Evolutionary conservation across 2,797 vertebrate genomes (phyloP), one percentile per base, ranked within the genome.

Genomic region (Lophotriccus pileatus): DNA sequence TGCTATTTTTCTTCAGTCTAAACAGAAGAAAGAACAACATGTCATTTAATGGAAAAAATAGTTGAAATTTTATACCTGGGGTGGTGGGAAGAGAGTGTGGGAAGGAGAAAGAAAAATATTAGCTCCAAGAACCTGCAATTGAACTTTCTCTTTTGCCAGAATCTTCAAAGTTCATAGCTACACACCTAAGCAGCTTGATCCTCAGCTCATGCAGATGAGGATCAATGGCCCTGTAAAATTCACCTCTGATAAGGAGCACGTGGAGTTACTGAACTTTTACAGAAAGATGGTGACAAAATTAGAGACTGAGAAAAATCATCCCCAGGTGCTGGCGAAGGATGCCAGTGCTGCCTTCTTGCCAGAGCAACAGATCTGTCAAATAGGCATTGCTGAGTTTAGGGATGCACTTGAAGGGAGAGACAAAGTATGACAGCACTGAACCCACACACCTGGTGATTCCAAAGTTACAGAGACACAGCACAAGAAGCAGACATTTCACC

Each of bases 21-120:
- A 97, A 95, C 41, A 91, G 79, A 96, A 93, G 69, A 44, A 94
- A 75, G 59, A 89, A 50, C 39, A 97, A 87, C 78, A 70, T 28
- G 30, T 47, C 89, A 86, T 80, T 94, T 95, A 95, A 70, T 55
- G 72, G 94, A 93, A 97, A 41, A 97, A 90, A 90, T 75, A 63
- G 44, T 59, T 87, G 80, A 89, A 84, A 77, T 58, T 12, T 72
- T 85, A 49, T 24, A 92, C 22, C 62, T 70, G 46, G 34, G 23
- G n/a, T 4, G 4, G 27, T 32, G 14, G 47, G 24, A 86, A 84
- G 9, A 86, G 8, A 0, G 0, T 27, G 43, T 55, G 37, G 32
- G 55, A 56, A 75, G n/a, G 12, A 81, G 19, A 68, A 78, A 89
- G 43, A 75, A 87, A 89, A 85, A 70, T 7, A 7, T 56, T 68